phyloP scores from a whole-genome alignment of 2,888 invertebrate species.

The Cheilosia soror region DNA sequence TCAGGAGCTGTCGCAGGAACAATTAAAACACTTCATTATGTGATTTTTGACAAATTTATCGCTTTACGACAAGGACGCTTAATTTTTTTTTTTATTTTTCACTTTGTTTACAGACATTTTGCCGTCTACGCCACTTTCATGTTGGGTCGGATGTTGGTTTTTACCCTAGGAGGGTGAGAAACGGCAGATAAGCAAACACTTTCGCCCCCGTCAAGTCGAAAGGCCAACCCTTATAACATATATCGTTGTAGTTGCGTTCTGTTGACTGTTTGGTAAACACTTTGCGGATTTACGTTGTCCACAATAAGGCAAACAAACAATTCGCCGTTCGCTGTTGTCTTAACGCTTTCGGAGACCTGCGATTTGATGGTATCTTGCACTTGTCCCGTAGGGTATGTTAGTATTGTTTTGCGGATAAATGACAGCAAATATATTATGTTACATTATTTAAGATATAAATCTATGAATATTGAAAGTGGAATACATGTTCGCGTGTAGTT shows the following conservation, averaged over 20 bases:
- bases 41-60: constrained; percentile 65
- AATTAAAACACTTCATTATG: constrained; percentile 61
- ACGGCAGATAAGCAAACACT: constrained; percentile 28
- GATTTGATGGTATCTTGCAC: too few relatives aligned
- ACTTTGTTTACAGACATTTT: constrained; percentile 25
- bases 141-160: not conserved
- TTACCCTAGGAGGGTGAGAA: not conserved
- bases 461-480: too few relatives aligned
- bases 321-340: constrained; percentile 36
- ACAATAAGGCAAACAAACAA: constrained; percentile 50
- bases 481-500: too few relatives aligned
- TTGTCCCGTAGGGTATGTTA: not conserved
- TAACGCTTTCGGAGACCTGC: constrained; percentile 26
- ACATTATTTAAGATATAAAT: too few relatives aligned
- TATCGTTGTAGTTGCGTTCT: constrained; percentile 1
- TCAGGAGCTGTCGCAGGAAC: constrained; percentile 45
- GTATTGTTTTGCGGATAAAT: not conserved
- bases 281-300: constrained; percentile 40
- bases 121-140: not conserved
- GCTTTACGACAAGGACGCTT: constrained; percentile 21
- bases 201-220: constrained; percentile 3
- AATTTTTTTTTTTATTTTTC: constrained; percentile 7
- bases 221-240: constrained; percentile 21
- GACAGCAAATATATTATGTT: too few relatives aligned
- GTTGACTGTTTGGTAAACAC: constrained; percentile 48